These are phyloP conservation scores for Hemibagrus wyckioides DNA, from an alignment of 2,113 vertebrate genomes.

Conservation along the genomic window DNA sequence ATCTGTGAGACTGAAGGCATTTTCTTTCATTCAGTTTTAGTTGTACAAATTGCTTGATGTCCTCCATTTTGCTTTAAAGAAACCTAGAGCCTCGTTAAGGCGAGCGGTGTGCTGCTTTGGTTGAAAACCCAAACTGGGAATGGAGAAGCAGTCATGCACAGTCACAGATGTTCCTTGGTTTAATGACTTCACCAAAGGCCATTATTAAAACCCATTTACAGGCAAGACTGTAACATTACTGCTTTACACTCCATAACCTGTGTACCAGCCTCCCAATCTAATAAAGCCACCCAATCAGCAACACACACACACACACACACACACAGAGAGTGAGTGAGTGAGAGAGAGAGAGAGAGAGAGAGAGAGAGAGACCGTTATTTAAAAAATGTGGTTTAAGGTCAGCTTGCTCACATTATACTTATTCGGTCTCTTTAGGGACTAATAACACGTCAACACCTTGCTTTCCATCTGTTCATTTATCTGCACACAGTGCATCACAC, in stretches of 20 bases:
- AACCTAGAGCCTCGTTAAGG: not conserved
- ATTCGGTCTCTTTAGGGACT: too few species aligned
- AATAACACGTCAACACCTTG: too few species aligned
- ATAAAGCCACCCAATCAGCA: not conserved
- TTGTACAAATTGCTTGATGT: not conserved
- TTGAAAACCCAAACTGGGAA: constrained; percentile 16
- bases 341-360: too few species aligned
- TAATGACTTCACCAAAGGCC: constrained; percentile 24
- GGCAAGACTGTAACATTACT: constrained; percentile 31
- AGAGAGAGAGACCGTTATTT: too few species aligned
- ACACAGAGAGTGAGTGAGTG: too few species aligned
- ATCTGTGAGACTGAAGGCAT: not conserved
- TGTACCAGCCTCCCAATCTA: not conserved
- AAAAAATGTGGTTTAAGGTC: too few species aligned
- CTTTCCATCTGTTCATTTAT: too few species aligned
- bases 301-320: constrained; percentile 1
- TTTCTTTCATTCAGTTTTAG: not conserved
- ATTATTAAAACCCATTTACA: constrained; percentile 31
- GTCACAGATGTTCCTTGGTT: not conserved
- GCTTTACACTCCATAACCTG: constrained; percentile 39
- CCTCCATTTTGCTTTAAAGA: not conserved
- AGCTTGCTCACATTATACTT: too few species aligned
- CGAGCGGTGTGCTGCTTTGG: constrained; percentile 4
- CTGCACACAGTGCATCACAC: too few species aligned
- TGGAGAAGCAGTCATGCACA: constrained; percentile 9